Base-by-base conservation (phyloP, 2,113 vertebrate genomes). In the Microcebus jonahi region DNA sequence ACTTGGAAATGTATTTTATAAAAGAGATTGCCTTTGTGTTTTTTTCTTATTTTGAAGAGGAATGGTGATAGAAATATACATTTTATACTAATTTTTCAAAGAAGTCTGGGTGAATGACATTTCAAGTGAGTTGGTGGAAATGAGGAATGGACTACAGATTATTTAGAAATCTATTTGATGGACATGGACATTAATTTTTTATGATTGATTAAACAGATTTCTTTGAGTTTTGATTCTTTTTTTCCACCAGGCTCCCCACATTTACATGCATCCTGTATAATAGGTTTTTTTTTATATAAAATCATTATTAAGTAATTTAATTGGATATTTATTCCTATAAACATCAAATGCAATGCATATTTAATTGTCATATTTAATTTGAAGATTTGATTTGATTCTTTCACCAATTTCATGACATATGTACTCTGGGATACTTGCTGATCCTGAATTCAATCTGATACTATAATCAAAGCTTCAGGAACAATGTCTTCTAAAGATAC, bases 1-100 rank as follows among this genome's bases (percentile, higher is more conserved):
- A 95, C 29, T 87, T 95, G 15, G 15, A 80, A 93, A 90, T 80
- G 25, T 80, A 89, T 88, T 93, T 97, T 89, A 89, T 93, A 93
- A 83, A 36, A 63, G 80, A 70, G 31, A 12, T 45, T 87, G 17
- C 6, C 29, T 85, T 88, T 63, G 61, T 23, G 48, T 29, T 50
- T 93, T 77, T 88, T 6, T 61, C 76, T 4, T 71, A 70, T 77
- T 50, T n/a, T 92, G 18, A 85, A 92, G 34, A 96, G 12, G 8
- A 63, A 82, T 50, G 3, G n/a, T 36, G 34, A 61, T 55, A 50
- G 12, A 93, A 96, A 79, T n/a, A 27, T 48, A 76, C 96, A 67
- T 0, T 81, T 92, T 93, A 8, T 50, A 36, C 3, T 61, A 63
- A 87, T 17, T 86, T 61, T 93, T 88, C 34, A 87, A 83, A 55